phyloP scores from a whole-genome alignment of 2,888 invertebrate genomes.

The Eubasilissa splendida region DNA sequence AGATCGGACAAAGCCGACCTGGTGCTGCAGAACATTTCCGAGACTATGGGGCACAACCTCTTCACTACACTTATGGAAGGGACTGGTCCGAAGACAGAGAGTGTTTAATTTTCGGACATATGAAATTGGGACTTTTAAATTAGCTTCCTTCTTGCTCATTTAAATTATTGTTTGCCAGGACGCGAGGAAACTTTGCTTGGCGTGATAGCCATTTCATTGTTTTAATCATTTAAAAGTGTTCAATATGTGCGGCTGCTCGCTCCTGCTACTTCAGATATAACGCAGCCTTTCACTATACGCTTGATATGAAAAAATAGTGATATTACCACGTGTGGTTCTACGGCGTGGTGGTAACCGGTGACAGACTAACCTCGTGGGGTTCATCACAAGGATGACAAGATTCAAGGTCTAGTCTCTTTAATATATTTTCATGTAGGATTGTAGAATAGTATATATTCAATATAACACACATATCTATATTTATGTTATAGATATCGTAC shows the following conservation, averaged over 20 bases:
- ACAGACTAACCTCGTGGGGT: conserved; percentile 7
- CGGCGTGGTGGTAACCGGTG: background rate
- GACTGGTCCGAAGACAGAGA: conserved; percentile 60
- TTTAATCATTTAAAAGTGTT: conserved; percentile 21
- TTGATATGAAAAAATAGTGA: conserved; percentile 6
- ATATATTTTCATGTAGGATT: conserved; percentile 40
- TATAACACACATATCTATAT: too few species aligned
- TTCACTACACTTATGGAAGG: conserved; percentile 59
- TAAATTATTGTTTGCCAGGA: conserved; percentile 40
- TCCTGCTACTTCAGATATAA: conserved; percentile 21
- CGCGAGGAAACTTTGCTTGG: background rate
- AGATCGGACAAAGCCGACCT: conserved; percentile 45
- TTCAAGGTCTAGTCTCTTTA: conserved; percentile 48
- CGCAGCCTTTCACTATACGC: conserved; percentile 14
- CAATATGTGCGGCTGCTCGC: conserved; percentile 16
- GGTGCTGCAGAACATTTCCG: conserved; percentile 55
- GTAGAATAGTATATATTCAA: too few species aligned
- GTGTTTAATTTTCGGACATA: conserved; percentile 56
- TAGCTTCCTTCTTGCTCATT: conserved; percentile 41
- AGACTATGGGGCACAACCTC: conserved; percentile 52
- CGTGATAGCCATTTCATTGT: conserved; percentile 12
- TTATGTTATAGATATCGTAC: too few species aligned
- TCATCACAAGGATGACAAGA: conserved; percentile 35
- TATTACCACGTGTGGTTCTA: background rate
- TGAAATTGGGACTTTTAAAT: conserved; percentile 59